Evolutionary conservation across 2,113 vertebrate species (phyloP).

Genomic region (Nyctibius bracteatus): DNA sequence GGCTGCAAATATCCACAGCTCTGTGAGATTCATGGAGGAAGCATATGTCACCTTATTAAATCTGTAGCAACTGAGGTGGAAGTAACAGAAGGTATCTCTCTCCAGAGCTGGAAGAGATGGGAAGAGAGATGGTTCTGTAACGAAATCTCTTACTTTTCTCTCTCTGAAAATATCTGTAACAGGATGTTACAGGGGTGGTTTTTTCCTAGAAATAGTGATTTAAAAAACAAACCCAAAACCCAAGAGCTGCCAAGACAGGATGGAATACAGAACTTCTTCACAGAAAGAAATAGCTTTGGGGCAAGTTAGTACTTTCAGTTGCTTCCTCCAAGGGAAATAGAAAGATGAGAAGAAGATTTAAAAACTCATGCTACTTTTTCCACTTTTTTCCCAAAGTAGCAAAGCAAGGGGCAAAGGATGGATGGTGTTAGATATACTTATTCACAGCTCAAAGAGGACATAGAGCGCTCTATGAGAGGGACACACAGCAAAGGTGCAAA

Average conservation of each 20-base stretch:
- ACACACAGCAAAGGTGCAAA: neutral
- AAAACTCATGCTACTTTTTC: neutral
- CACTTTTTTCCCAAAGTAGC: neutral
- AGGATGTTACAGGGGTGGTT: neutral
- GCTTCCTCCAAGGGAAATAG: neutral
- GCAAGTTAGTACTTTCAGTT: neutral
- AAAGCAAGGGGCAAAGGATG: neutral
- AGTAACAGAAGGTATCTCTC: constrained; percentile 51
- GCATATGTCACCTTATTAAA: constrained; percentile 57
- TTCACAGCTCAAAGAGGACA: neutral
- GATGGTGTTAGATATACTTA: neutral
- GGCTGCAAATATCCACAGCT: constrained; percentile 39
- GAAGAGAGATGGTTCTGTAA: neutral
- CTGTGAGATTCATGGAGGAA: constrained; percentile 23
- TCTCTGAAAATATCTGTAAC: constrained; percentile 16
- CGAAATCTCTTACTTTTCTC: constrained; percentile 5
- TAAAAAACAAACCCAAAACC: neutral
- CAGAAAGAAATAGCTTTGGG: neutral
- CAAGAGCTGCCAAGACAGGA: neutral
- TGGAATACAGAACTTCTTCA: neutral
- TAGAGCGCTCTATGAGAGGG: neutral
- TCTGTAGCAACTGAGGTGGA: constrained; percentile 29
- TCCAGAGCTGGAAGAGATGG: constrained; percentile 17
- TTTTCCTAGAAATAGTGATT: constrained; percentile 22
- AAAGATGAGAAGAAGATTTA: neutral